Evolutionary conservation across 2,797 vertebrate genomes (phyloP).

Genomic region (Eulemur albifrons): DNA sequence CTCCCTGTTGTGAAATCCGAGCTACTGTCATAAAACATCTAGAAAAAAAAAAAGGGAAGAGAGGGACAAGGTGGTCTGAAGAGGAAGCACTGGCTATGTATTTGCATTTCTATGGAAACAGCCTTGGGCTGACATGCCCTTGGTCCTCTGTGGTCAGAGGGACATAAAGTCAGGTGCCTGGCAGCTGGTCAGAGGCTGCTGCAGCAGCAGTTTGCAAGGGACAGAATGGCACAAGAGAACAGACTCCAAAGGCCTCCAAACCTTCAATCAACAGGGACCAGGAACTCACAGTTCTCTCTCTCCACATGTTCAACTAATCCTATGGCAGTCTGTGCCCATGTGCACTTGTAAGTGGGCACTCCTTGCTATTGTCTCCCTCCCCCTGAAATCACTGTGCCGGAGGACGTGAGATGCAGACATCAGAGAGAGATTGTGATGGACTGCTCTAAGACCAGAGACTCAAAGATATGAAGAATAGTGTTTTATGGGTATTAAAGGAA

Average conservation of each 20-base stretch:
- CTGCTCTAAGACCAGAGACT: not conserved
- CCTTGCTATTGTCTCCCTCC: not conserved
- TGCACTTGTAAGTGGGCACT: not conserved
- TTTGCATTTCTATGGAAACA: constrained; percentile 79
- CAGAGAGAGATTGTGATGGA: not conserved
- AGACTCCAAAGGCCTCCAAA: not conserved
- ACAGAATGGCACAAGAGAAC: not conserved
- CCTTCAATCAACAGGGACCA: not conserved
- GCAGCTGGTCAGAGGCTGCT: constrained; percentile 69
- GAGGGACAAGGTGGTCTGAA: constrained; percentile 62
- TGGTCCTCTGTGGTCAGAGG: constrained; percentile 69
- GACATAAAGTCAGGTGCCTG: constrained; percentile 63
- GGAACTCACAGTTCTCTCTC: not conserved
- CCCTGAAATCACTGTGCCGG: not conserved
- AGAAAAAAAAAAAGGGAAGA: constrained; percentile 72
- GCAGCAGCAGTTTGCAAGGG: constrained; percentile 58
- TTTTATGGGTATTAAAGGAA: not conserved
- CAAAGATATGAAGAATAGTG: not conserved
- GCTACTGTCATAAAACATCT: constrained; percentile 67
- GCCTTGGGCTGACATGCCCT: constrained; percentile 39
- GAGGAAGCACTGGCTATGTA: constrained; percentile 69
- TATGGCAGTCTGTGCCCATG: not conserved
- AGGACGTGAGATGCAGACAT: not conserved
- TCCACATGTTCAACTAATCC: not conserved
- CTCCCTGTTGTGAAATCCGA: constrained; percentile 74